A percentile compares a stretch with the other conserved stretches of the same genome.
Conservation (phyloP, 2,113 vertebrate genomes). For the Sander lucioperca region DNA sequence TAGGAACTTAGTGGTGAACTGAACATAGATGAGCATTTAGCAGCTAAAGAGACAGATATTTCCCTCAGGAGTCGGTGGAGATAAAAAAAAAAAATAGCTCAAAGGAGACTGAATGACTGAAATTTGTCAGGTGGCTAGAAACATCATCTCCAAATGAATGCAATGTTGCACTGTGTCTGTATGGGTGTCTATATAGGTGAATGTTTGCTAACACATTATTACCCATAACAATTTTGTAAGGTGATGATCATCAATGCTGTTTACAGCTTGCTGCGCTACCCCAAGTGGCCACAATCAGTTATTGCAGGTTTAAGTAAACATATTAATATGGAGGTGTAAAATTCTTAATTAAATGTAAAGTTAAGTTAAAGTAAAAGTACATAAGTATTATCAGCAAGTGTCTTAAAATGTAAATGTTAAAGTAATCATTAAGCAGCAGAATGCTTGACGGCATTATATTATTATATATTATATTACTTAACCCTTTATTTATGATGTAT, state of each 20-base stretch:
- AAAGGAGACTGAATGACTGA: neutral
- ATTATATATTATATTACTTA: neutral
- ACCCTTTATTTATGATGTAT: neutral
- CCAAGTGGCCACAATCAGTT: neutral
- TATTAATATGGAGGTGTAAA: neutral
- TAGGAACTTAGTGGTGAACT: neutral
- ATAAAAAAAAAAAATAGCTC: neutral
- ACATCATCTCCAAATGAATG: neutral
- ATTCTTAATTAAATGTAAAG: no score
- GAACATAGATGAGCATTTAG: neutral
- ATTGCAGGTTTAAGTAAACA: neutral
- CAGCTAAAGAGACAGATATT: neutral
- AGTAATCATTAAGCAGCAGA: neutral
- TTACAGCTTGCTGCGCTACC: neutral
- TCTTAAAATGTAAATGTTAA: no score
- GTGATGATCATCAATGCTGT: no score
- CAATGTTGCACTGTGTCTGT: no score
- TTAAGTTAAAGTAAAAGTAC: neutral
- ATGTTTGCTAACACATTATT: no score
- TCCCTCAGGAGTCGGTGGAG: neutral
- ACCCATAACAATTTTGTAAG: no score
- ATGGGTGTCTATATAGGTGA: no score
- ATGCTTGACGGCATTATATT: neutral
- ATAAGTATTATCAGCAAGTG: neutral
- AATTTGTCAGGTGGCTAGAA: no score